Evolutionary conservation across 1,140 invertebrate genomes (phyloP).

Genomic region (Muscidifurax raptorellus): DNA sequence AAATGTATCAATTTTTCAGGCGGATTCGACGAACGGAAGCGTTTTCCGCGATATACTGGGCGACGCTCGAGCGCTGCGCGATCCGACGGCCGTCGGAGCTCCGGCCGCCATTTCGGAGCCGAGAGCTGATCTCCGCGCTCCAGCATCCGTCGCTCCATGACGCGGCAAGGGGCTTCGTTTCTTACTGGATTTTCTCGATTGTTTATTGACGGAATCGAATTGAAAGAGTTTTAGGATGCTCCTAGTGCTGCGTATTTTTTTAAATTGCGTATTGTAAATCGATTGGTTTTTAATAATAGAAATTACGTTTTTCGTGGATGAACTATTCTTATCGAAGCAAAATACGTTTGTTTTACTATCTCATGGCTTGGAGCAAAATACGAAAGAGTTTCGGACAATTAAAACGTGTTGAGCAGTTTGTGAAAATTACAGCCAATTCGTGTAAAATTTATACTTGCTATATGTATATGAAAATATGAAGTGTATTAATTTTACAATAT

Average conservation of each 20-base stretch:
- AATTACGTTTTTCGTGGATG: too few relatives aligned
- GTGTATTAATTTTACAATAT: not conserved
- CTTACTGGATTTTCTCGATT: conserved; percentile 18
- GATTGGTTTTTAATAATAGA: too few relatives aligned
- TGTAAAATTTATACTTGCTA: not conserved
- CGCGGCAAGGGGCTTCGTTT: conserved; percentile 35
- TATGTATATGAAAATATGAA: not conserved
- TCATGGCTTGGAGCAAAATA: not conserved
- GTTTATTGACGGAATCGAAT: not conserved
- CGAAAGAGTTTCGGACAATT: not conserved
- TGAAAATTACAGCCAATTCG: not conserved
- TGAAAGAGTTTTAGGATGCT: not conserved
- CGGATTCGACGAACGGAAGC: conserved; percentile 62
- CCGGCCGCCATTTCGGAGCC: conserved; percentile 20
- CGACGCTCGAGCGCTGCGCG: conserved; percentile 48
- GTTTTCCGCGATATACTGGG: conserved; percentile 55
- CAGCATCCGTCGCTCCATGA: conserved; percentile 49
- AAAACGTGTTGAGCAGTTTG: not conserved
- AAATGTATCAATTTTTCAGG: conserved; percentile 72
- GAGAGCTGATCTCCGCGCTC: conserved; percentile 19
- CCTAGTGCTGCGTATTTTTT: not conserved
- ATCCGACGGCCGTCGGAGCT: conserved; percentile 69
- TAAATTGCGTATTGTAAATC: not conserved
- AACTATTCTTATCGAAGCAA: too few relatives aligned
- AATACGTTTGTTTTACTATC: too few relatives aligned